phyloP scores from a whole-genome alignment of 64 coral and sea anemone genomes.

The Montipora efflorescens region DNA sequence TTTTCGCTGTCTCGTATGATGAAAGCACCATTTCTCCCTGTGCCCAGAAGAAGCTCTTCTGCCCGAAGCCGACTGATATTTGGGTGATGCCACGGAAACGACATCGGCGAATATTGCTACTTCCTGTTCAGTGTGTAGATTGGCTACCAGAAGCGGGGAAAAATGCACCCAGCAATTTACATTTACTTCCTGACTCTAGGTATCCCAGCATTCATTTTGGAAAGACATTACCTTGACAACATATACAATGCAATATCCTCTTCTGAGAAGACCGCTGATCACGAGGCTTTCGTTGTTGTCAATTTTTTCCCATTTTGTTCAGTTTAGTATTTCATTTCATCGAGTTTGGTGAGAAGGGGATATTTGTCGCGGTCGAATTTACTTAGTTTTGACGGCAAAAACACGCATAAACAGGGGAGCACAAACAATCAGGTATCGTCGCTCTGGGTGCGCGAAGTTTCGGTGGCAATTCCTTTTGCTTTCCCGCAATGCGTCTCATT shows the following conservation, averaged over 20 bases:
- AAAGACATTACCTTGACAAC: not conserved
- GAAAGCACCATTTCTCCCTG: conserved; percentile 72
- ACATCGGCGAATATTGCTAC: conserved; percentile 48
- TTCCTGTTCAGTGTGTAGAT: not conserved
- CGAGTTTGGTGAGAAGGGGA: conserved; percentile 16
- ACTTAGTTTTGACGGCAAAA: not conserved
- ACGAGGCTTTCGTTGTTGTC: conserved; percentile 6
- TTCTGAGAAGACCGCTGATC: not conserved
- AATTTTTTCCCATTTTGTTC: not conserved
- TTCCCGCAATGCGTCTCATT: conserved; percentile 20
- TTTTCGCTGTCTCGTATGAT: conserved; percentile 86
- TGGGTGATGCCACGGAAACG: conserved; percentile 68
- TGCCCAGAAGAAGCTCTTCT: conserved; percentile 66
- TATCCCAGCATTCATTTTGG: not conserved
- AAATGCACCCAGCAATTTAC: no score
- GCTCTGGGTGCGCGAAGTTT: not conserved
- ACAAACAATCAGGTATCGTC: conserved; percentile 38
- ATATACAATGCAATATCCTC: not conserved
- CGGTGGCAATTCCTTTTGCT: not conserved
- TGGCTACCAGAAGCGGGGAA: no score
- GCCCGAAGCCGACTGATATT: conserved; percentile 70
- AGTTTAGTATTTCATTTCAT: conserved; percentile 29
- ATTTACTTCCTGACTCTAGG: not conserved
- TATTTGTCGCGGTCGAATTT: conserved; percentile 3
- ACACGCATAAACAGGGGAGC: conserved; percentile 13